These are phyloP conservation scores for Champsocephalus gunnari DNA, from an alignment of 2,797 vertebrate genomes.

Conservation along the genomic window DNA sequence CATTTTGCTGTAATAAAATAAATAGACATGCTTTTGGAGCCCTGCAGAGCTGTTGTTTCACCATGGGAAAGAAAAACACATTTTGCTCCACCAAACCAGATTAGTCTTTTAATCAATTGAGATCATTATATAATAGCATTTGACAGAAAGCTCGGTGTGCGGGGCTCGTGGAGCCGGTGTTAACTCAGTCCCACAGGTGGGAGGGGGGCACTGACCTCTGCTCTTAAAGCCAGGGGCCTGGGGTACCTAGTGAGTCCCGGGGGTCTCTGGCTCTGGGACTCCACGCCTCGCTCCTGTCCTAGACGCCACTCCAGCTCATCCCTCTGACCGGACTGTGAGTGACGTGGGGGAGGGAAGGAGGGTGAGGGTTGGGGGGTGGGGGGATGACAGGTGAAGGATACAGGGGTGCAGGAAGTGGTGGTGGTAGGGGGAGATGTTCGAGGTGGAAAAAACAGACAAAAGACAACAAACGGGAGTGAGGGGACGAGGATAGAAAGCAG, in stretches of 20 bases:
- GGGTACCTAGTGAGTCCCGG: slow-evolving; percentile 92
- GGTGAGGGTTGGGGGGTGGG: slow-evolving; percentile 69
- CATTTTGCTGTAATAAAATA: not conserved
- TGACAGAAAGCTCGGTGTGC: slow-evolving; percentile 30
- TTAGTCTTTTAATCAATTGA: slow-evolving; percentile 3
- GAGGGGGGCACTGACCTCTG: slow-evolving; percentile 93
- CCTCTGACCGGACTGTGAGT: slow-evolving; percentile 96
- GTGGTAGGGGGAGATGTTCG: slow-evolving; percentile 76
- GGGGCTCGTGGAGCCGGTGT: slow-evolving; percentile 34
- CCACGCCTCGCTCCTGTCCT: slow-evolving; percentile 90
- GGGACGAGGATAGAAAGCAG: slow-evolving; percentile 51
- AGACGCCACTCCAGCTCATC: slow-evolving; percentile 96
- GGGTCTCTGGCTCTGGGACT: slow-evolving; percentile 87
- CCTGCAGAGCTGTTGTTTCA: slow-evolving; percentile 19
- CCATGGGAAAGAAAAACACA: not conserved
- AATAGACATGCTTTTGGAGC: slow-evolving; percentile 17
- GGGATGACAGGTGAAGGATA: slow-evolving; percentile 75
- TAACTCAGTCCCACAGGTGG: slow-evolving; percentile 56
- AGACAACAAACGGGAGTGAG: slow-evolving; percentile 71
- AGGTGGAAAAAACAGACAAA: slow-evolving; percentile 80
- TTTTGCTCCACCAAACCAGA: not conserved
- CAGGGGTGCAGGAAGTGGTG: slow-evolving; percentile 81
- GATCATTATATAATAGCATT: slow-evolving; percentile 25
- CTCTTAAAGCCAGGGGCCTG: slow-evolving; percentile 92
- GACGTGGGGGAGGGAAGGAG: slow-evolving; percentile 68